Percentiles rank a stretch among this genome's conserved stretches.
phyloP scores from a whole-genome alignment of 2,888 invertebrate species.

The Schizotus pectinicornis region DNA sequence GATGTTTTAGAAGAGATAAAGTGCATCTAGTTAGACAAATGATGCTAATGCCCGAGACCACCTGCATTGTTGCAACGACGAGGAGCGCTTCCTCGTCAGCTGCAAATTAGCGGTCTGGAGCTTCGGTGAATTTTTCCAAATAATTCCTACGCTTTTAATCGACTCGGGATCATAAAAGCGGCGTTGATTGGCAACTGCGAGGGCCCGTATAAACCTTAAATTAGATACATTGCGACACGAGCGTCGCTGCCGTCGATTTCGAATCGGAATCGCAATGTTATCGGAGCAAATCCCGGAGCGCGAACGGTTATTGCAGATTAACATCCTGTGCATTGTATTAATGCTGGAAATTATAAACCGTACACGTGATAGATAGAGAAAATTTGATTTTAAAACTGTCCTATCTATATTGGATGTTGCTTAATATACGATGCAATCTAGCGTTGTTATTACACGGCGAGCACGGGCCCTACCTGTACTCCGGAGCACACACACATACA shows the following conservation, averaged over 20 bases:
- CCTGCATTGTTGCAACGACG: conserved; percentile 27
- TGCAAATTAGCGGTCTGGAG: too few species aligned
- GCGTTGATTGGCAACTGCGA: neutral
- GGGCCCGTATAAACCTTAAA: conserved; percentile 50
- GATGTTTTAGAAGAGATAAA: conserved; percentile 35
- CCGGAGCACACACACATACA: conserved; percentile 51
- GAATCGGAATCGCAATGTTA: conserved; percentile 49
- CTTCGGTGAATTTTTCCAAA: too few species aligned
- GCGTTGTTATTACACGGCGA: conserved; percentile 58
- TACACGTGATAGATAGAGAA: conserved; percentile 59
- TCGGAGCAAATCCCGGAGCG: conserved; percentile 53
- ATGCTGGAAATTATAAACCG: conserved; percentile 60
- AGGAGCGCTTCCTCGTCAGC: too few species aligned
- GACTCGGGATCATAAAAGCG: neutral
- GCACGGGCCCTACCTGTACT: conserved; percentile 34
- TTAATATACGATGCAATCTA: conserved; percentile 61
- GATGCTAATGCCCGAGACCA: conserved; percentile 34
- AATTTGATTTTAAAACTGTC: conserved; percentile 62
- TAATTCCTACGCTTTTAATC: too few species aligned
- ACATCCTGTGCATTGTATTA: conserved; percentile 60
- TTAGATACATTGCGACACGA: conserved; percentile 45
- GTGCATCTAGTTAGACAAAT: conserved; percentile 30
- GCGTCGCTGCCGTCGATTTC: conserved; percentile 25
- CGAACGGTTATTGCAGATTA: conserved; percentile 60
- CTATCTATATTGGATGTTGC: conserved; percentile 59